Evolutionary conservation across 2,888 invertebrate species (phyloP).

Genomic region (Eueremaeus valkanovi): DNA sequence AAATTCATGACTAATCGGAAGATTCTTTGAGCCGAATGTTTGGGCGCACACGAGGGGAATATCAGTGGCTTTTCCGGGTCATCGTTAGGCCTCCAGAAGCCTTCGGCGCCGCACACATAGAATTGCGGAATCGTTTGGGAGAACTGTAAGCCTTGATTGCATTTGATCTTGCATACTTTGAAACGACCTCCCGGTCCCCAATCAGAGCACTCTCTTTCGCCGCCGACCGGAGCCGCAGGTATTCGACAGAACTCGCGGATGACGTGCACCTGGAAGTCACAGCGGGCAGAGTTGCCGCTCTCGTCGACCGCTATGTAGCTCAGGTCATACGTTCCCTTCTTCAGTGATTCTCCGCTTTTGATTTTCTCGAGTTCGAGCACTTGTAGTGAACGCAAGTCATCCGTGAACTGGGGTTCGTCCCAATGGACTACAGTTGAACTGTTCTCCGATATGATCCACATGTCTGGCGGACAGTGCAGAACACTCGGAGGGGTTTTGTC

Average conservation of each 20-base stretch:
- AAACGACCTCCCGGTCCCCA: conserved; percentile 96
- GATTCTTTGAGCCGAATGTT: conserved; percentile 87
- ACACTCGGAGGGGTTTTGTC: conserved; percentile 80
- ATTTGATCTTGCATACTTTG: conserved; percentile 87
- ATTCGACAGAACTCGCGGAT: conserved; percentile 86
- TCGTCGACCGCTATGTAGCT: conserved; percentile 90
- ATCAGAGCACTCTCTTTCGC: conserved; percentile 83
- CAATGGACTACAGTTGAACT: conserved; percentile 83
- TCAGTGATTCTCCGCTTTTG: conserved; percentile 46
- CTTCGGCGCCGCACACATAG: conserved; percentile 97
- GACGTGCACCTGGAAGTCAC: conserved; percentile 85
- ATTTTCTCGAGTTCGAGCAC: conserved; percentile 44
- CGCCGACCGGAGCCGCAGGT: conserved; percentile 81
- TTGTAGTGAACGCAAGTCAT: conserved; percentile 58
- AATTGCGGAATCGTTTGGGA: conserved; percentile 91
- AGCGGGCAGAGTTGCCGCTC: conserved; percentile 84
- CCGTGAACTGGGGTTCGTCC: conserved; percentile 86
- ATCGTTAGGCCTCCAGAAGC: conserved; percentile 81
- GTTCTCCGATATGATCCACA: conserved; percentile 89
- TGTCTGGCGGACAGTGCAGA: conserved; percentile 85
- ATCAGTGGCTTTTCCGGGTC: conserved; percentile 68
- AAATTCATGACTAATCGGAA: conserved; percentile 90
- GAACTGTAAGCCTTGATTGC: conserved; percentile 77
- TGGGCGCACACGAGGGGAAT: conserved; percentile 85
- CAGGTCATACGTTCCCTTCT: conserved; percentile 55